These are phyloP conservation scores for Yponomeuta malinellus DNA, from an alignment of 2,888 invertebrate species.

Conservation along the genomic window DNA sequence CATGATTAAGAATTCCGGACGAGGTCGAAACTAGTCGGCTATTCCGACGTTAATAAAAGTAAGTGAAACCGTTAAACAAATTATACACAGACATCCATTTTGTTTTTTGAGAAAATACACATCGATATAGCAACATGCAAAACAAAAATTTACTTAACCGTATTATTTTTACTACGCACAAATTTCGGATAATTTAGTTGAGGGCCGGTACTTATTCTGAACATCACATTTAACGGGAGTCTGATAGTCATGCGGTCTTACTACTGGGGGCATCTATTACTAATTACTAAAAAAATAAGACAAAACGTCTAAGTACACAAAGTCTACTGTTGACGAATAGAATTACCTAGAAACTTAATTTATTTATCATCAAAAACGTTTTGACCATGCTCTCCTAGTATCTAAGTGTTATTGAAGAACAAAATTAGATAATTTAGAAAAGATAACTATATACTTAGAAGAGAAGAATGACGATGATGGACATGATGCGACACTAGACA, in stretches of 20 bases:
- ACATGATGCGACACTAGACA: not conserved
- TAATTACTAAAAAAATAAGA: constrained; percentile 25
- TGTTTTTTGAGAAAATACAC: constrained; percentile 18
- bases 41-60: too few species aligned
- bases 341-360: not conserved
- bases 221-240: constrained; percentile 17
- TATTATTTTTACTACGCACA: not conserved
- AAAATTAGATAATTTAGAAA: not conserved
- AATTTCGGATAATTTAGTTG: not conserved
- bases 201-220: not conserved
- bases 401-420: not conserved
- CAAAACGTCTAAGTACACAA: not conserved
- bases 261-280: constrained; percentile 25
- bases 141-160: constrained; percentile 28
- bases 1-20: too few species aligned
- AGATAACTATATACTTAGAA: not conserved
- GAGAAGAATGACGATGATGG: not conserved
- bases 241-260: constrained; percentile 38
- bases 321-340: not conserved
- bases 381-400: not conserved
- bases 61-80: constrained; percentile 23
- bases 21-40: too few species aligned
- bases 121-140: constrained; percentile 46
- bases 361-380: not conserved
- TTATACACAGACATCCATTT: constrained; percentile 32